Conservation (phyloP, 2,888 invertebrate species). For the Keiferia lycopersicella region DNA sequence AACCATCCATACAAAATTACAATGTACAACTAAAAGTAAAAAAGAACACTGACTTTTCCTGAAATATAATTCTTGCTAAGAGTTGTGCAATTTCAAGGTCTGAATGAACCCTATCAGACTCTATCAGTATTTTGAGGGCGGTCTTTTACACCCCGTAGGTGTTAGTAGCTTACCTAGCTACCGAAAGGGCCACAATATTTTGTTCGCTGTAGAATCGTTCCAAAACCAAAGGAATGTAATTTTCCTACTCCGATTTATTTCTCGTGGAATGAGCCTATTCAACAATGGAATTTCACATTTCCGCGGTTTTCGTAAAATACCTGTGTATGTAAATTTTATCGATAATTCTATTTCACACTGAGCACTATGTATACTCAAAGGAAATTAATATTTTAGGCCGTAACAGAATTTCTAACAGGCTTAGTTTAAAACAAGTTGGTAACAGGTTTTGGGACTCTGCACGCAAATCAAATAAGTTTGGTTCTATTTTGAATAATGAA, state of each 20-base stretch:
- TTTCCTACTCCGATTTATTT: neutral
- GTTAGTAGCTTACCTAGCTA: too few species aligned
- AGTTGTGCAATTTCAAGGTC: too few species aligned
- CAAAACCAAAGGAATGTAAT: neutral
- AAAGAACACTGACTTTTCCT: too few species aligned
- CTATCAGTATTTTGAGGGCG: too few species aligned
- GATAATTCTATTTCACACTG: neutral
- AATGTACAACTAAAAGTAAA: too few species aligned
- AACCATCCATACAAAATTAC: too few species aligned
- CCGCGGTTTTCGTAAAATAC: neutral
- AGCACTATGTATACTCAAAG: conserved; percentile 21
- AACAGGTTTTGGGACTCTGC: neutral
- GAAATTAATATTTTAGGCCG: conserved; percentile 22
- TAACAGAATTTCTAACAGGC: conserved; percentile 24
- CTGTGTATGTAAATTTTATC: conserved; percentile 13
- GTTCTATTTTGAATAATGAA: neutral
- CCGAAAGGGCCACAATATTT: too few species aligned
- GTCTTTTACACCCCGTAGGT: too few species aligned
- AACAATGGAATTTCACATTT: neutral
- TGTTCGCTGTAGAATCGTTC: too few species aligned
- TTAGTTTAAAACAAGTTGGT: conserved; percentile 24
- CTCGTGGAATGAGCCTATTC: neutral
- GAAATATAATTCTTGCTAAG: too few species aligned
- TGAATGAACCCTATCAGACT: too few species aligned
- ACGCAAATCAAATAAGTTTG: conserved; percentile 10